Percentiles rank a stretch among this genome's conserved stretches.
phyloP scores from a whole-genome alignment of 2,113 vertebrate species.

The Plecturocebus donacophilus region DNA sequence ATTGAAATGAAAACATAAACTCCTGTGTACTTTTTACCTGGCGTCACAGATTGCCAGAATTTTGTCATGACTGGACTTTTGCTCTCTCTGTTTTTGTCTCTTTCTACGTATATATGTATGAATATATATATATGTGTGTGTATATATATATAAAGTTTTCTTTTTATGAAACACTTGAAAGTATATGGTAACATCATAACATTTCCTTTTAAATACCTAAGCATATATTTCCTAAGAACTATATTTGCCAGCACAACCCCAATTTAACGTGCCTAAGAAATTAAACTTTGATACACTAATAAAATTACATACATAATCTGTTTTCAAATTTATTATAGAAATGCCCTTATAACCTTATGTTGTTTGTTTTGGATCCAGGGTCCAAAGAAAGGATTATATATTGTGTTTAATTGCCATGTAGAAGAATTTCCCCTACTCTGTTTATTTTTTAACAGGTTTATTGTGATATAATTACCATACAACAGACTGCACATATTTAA shows the following conservation, averaged over 20 bases:
- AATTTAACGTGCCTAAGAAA: neutral
- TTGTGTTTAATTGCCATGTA: neutral
- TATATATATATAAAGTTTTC: neutral
- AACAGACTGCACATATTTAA: neutral
- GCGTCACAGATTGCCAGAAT: neutral
- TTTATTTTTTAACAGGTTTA: neutral
- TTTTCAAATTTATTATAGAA: neutral
- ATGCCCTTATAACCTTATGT: neutral
- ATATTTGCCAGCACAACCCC: neutral
- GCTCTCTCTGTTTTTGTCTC: neutral
- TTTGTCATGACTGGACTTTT: neutral
- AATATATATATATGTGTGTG: neutral
- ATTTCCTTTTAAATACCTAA: neutral
- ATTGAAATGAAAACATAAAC: neutral
- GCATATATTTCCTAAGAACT: neutral
- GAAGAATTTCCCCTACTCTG: neutral
- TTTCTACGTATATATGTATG: neutral
- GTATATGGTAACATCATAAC: neutral
- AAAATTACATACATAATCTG: neutral
- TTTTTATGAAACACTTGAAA: neutral
- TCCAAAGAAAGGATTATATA: neutral
- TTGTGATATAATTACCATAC: neutral
- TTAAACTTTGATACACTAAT: neutral
- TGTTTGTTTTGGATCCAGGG: neutral
- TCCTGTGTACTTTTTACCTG: neutral